Percentiles rank a stretch among this genome's conserved stretches.
These are phyloP conservation scores for Pterocles orientalis DNA, from an alignment of 2,113 vertebrate species.

Conservation along the genomic window DNA sequence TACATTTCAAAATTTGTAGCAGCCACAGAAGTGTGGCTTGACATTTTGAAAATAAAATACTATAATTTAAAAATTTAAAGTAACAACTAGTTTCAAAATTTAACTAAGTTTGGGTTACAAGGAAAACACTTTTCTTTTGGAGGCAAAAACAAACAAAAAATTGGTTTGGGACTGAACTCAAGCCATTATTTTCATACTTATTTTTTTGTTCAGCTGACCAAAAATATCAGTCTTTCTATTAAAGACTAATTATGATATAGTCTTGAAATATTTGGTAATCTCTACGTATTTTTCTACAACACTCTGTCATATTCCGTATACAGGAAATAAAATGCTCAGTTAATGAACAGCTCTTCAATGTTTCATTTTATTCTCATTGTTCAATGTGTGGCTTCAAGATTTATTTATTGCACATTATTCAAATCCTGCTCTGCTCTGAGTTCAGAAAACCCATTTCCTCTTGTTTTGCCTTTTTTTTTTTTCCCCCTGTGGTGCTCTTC, in stretches of 20 bases:
- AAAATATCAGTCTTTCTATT: neutral
- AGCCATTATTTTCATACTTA: neutral
- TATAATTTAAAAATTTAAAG: neutral
- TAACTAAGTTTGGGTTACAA: neutral
- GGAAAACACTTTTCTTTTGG: neutral
- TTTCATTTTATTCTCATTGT: neutral
- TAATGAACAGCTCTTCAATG: neutral
- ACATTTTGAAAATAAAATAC: neutral
- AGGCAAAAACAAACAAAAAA: neutral
- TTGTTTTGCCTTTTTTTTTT: neutral
- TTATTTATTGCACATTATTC: conserved; percentile 2
- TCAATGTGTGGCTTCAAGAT: neutral
- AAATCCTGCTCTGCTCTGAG: neutral
- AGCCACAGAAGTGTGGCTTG: neutral
- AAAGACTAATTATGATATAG: neutral
- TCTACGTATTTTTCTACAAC: neutral
- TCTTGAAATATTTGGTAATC: neutral
- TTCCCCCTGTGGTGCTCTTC: neutral
- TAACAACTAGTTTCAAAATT: neutral
- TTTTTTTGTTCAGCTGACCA: neutral
- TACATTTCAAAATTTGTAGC: neutral
- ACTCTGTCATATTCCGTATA: neutral
- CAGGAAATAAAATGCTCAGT: neutral
- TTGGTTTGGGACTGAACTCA: neutral
- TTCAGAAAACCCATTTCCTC: neutral